Evolutionary conservation across 1,140 invertebrate species (phyloP).

Genomic region (Drosophila azteca): DNA sequence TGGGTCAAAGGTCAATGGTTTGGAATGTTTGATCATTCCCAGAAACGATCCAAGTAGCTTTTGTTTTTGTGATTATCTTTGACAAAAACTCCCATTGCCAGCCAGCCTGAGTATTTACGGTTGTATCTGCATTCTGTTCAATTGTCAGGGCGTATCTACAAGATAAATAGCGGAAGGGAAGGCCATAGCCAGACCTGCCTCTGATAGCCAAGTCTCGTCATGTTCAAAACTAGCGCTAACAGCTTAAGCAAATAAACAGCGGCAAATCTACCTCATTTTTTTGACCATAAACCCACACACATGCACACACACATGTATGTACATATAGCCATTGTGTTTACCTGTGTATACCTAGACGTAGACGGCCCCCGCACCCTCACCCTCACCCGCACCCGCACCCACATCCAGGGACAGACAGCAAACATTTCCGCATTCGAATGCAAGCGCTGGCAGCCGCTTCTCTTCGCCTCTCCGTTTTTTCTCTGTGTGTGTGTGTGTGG

Average conservation of each 20-base stretch:
- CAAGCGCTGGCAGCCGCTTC: constrained; percentile 22
- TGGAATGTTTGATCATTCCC: background rate
- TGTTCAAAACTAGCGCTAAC: constrained; percentile 42
- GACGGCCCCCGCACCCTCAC: background rate
- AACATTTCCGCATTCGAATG: constrained; percentile 55
- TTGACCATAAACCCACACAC: constrained; percentile 30
- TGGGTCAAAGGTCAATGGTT: constrained; percentile 69
- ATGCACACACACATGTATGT: background rate
- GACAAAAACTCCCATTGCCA: too few species aligned
- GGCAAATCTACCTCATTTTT: constrained; percentile 34
- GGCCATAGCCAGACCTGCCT: background rate
- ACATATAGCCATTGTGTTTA: constrained; percentile 9
- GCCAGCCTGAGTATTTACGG: background rate
- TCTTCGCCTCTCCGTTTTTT: constrained; percentile 3
- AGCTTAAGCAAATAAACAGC: constrained; percentile 39
- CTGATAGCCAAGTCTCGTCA: background rate
- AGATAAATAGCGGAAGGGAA: constrained; percentile 52
- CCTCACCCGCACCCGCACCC: background rate
- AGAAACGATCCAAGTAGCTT: constrained; percentile 1
- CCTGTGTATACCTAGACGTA: constrained; percentile 14
- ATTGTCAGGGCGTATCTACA: constrained; percentile 48
- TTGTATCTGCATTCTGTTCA: constrained; percentile 32
- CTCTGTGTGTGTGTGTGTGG: constrained; percentile 17
- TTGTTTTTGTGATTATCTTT: too few species aligned
- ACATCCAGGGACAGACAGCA: constrained; percentile 3